A percentile compares a stretch with the other conserved stretches of the same genome.
These are phyloP conservation scores for Gallinago paraguaiae DNA, from an alignment of 2,113 vertebrate genomes.

Conservation along the genomic window DNA sequence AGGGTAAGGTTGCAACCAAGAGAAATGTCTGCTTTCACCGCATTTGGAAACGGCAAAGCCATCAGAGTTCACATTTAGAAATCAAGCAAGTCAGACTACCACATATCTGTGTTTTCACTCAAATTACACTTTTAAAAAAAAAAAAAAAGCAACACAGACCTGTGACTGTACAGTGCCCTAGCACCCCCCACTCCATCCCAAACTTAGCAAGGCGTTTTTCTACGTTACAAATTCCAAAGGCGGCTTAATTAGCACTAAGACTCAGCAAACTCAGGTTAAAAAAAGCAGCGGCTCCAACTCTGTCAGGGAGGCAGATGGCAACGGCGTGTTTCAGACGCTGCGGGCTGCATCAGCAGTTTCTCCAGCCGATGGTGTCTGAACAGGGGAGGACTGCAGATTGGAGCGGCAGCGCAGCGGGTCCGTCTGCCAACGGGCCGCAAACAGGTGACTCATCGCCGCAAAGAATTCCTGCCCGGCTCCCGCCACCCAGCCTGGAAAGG, in stretches of 20 bases:
- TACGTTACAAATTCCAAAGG: constrained; percentile 41
- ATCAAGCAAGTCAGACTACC: neutral
- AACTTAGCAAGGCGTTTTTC: constrained; percentile 49
- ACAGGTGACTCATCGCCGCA: neutral
- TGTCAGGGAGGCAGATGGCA: constrained; percentile 67
- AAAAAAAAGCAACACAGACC: neutral
- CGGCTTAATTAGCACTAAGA: constrained; percentile 62
- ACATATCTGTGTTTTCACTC: neutral
- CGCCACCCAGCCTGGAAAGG: accelerated
- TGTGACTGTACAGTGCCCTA: constrained; percentile 25
- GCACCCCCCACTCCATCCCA: constrained; percentile 43
- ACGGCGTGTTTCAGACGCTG: constrained; percentile 25
- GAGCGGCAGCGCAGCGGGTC: neutral
- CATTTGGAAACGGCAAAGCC: neutral
- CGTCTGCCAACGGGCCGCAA: neutral
- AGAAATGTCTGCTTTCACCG: neutral
- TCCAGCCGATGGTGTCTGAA: constrained; percentile 51
- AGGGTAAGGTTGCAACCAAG: neutral
- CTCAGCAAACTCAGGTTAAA: constrained; percentile 67
- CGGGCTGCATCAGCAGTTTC: constrained; percentile 69
- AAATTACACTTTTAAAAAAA: neutral
- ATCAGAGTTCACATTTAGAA: neutral
- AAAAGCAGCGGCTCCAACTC: constrained; percentile 52
- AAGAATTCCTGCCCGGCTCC: neutral
- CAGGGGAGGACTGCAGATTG: constrained; percentile 16